These are phyloP conservation scores for Eumeta japonica DNA, from an alignment of 1,140 invertebrate species.

Conservation along the genomic window DNA sequence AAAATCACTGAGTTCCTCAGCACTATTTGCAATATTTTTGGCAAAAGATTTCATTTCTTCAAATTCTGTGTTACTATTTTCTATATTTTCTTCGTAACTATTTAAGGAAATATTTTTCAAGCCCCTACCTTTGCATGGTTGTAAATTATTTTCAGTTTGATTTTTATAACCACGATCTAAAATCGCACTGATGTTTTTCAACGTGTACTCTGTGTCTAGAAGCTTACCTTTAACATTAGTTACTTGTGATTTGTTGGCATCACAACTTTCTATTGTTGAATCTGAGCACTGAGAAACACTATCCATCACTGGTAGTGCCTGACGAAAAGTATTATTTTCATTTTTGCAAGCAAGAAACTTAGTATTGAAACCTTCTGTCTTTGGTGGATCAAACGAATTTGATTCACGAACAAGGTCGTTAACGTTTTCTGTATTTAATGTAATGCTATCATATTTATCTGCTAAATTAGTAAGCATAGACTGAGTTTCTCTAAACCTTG, in stretches of 20 bases:
- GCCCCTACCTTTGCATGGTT: no score
- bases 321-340: slow-evolving; percentile 5
- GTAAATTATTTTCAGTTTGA: slow-evolving; percentile 19
- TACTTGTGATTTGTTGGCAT: background rate
- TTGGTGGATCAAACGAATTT: no score
- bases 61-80: slow-evolving; percentile 38
- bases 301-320: no score
- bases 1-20: slow-evolving; percentile 42
- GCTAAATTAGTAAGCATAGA: slow-evolving; percentile 38
- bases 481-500: slow-evolving; percentile 41
- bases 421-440: no score
- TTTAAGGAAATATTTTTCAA: slow-evolving; percentile 31
- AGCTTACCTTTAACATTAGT: slow-evolving; percentile 23
- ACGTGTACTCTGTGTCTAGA: slow-evolving; percentile 34
- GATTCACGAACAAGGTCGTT: slow-evolving; percentile 12
- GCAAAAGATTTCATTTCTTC: slow-evolving; percentile 44
- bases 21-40: slow-evolving; percentile 39
- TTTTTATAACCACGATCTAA: slow-evolving; percentile 15
- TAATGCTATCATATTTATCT: slow-evolving; percentile 39
- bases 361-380: no score
- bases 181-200: slow-evolving; percentile 31
- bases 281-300: no score
- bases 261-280: no score
- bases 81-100: slow-evolving; percentile 22
- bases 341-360: no score